Base-by-base conservation (phyloP, 2,888 invertebrate genomes). In the Brachycybe producta region DNA sequence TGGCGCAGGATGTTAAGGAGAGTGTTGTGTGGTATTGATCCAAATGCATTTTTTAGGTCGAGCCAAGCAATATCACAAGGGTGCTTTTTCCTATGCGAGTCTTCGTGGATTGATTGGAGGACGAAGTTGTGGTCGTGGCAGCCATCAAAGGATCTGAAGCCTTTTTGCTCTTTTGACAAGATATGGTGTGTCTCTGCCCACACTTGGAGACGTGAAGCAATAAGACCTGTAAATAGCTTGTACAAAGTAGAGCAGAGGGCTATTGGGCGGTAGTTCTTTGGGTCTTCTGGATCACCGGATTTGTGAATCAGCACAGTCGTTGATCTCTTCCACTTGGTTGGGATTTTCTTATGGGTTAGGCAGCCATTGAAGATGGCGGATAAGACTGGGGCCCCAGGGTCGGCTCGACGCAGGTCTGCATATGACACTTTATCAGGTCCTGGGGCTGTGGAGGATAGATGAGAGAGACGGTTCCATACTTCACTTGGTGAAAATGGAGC, bases 91-190 rank as follows among this genome's bases (percentile, higher is more conserved):
- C 38, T 38, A 11, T 19, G 11, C 13, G 38, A 8, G 11, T 15
- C 19, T 11, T 38, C 17, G 8, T 17, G 11, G 19, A 15, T 11
- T 21, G 26, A n/a, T 5, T 7, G 13, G 7, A 43, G 43, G 4
- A 30, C 3, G n/a, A 27, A 43, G 15, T 23, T 43, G 26, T 43
- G 43, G 15, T 43, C 43, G 3, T 13, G 2, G 11, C 26, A 24
- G 4, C 60, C 59, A n/a, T 57, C 56, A 36, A 56, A 56, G 3
- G 60, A 57, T 44, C 62, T 58, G 53, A 67, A 67, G 17, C 65
- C 64, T 55, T 67, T 68, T 51, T 68, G 66, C 4, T 34, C 38
- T 1, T 45, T 5, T 43, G 38, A 51, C n/a, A 61, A 50, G 5
- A 51, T 43, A 1, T 53, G 5, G 35, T 56, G 46, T 0, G 5